These are phyloP conservation scores for Myotis pilosus DNA, from an alignment of 2,797 vertebrate species.

Conservation along the genomic window DNA sequence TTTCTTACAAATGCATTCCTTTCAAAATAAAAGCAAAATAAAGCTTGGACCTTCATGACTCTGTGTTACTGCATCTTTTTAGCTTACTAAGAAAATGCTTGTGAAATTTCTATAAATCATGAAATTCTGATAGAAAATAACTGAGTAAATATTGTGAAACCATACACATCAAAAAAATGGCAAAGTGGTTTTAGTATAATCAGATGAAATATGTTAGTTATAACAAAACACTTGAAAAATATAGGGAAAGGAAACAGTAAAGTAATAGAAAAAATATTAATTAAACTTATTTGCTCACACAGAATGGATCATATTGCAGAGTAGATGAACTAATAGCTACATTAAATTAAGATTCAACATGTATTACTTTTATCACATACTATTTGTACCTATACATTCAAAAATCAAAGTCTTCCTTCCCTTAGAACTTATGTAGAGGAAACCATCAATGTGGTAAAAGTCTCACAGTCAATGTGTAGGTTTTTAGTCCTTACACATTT, in stretches of 20 bases:
- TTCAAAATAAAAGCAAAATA: neutral
- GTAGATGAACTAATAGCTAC: neutral
- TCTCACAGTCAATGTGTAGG: neutral
- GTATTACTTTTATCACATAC: neutral
- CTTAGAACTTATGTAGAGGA: neutral
- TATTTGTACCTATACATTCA: rapidly evolving
- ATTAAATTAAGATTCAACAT: neutral
- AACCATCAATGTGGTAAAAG: neutral
- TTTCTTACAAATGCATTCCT: neutral
- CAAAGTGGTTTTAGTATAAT: neutral
- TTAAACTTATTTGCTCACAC: neutral
- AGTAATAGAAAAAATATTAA: neutral
- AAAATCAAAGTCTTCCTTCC: neutral
- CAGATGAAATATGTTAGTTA: neutral
- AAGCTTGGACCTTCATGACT: neutral
- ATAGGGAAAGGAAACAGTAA: neutral
- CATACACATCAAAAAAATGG: neutral
- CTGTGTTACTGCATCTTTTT: neutral
- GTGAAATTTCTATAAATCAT: neutral
- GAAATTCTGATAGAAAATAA: neutral
- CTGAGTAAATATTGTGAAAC: neutral
- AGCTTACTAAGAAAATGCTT: neutral
- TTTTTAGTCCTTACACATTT: neutral
- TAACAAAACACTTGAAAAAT: neutral
- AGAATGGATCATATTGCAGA: neutral